These are phyloP conservation scores for Pristionchus maxplancki DNA, from an alignment of 2,888 invertebrate genomes.

Conservation along the genomic window DNA sequence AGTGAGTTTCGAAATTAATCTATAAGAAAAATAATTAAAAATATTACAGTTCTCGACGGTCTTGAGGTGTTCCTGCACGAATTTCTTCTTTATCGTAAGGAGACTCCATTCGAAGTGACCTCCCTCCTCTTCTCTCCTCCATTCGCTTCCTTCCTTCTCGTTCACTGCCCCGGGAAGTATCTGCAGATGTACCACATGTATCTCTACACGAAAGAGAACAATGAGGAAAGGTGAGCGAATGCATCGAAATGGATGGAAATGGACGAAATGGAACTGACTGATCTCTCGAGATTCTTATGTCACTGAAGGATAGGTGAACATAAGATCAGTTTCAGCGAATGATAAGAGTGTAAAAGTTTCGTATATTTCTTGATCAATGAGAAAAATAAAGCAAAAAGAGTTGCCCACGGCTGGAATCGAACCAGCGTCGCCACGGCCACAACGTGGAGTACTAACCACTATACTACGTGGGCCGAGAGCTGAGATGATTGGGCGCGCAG, in stretches of 20 bases:
- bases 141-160: background rate
- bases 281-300: too few relatives aligned
- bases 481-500: background rate
- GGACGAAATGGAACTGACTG: too few relatives aligned
- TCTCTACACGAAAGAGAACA: background rate
- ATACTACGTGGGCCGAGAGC: constrained; percentile 67
- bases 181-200: constrained; percentile 31
- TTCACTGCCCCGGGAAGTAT: constrained; percentile 22
- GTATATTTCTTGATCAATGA: background rate
- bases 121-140: constrained; percentile 20
- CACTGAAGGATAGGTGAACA: too few relatives aligned
- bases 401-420: constrained; percentile 62
- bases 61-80: constrained; percentile 27
- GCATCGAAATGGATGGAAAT: background rate
- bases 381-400: constrained; percentile 39
- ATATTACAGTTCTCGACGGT: constrained; percentile 39
- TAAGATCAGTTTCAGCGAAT: too few relatives aligned
- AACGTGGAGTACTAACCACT: constrained; percentile 72
- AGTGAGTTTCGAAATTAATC: background rate
- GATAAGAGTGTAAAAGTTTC: too few relatives aligned
- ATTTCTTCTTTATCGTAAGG: constrained; percentile 34
- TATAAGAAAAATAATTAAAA: background rate
- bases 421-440: constrained; percentile 70
- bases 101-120: constrained; percentile 35
- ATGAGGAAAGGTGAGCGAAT: constrained; percentile 9